Evolutionary conservation across 2,797 vertebrate genomes (phyloP).

Genomic region (Centropyge bicolor): DNA sequence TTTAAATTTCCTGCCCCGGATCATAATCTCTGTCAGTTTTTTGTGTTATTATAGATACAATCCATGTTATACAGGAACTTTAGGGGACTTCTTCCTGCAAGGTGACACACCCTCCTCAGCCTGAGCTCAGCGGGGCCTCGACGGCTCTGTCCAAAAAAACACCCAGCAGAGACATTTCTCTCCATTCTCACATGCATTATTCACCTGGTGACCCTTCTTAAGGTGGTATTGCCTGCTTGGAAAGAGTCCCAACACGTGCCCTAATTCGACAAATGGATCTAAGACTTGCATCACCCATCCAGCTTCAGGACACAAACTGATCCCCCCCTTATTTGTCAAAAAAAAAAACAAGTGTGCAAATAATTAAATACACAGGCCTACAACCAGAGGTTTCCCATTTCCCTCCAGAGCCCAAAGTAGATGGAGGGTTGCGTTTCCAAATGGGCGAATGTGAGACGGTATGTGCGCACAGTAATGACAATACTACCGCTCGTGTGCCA

Average conservation of each 20-base stretch:
- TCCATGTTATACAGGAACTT: slow-evolving; percentile 27
- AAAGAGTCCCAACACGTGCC: slow-evolving; percentile 46
- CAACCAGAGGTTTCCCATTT: slow-evolving; percentile 82
- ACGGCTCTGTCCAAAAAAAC: slow-evolving; percentile 32
- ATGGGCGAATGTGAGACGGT: slow-evolving; percentile 83
- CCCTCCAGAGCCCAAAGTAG: slow-evolving; percentile 70
- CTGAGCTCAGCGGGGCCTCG: slow-evolving; percentile 30
- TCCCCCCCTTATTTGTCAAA: slow-evolving; percentile 62
- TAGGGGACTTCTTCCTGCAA: slow-evolving; percentile 66
- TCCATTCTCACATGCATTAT: slow-evolving; percentile 73
- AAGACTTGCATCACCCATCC: slow-evolving; percentile 46
- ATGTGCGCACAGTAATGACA: slow-evolving; percentile 81
- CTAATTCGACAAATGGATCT: slow-evolving; percentile 55
- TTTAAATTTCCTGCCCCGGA: no score
- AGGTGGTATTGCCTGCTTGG: slow-evolving; percentile 32
- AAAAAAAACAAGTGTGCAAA: slow-evolving; percentile 59
- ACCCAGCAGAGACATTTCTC: slow-evolving; percentile 40
- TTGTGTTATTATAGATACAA: neutral
- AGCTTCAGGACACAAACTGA: slow-evolving; percentile 46
- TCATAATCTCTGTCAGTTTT: neutral
- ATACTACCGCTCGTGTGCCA: slow-evolving; percentile 82
- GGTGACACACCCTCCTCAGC: slow-evolving; percentile 76
- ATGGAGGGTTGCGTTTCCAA: slow-evolving; percentile 84
- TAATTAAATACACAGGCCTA: slow-evolving; percentile 80
- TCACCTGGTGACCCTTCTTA: slow-evolving; percentile 45